A percentile compares a stretch with the other conserved stretches of the same genome.
phyloP scores from a whole-genome alignment of 1,140 invertebrate genomes.

The Diorhabda carinulata region DNA sequence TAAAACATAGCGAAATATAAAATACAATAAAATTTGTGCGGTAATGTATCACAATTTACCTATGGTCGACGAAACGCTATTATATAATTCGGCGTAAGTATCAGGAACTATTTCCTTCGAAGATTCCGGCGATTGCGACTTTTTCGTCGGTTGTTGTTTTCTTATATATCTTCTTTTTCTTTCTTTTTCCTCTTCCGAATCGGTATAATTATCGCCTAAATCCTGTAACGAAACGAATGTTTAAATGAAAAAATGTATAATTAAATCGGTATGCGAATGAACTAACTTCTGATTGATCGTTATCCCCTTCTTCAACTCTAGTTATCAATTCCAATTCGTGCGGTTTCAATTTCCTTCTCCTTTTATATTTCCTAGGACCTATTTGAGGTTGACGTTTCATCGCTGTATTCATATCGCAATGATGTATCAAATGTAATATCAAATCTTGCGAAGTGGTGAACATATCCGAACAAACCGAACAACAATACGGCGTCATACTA shows the following conservation, averaged over 20 bases:
- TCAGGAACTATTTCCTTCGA: constrained; percentile 9
- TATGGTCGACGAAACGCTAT: constrained; percentile 54
- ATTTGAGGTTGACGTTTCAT: constrained; percentile 70
- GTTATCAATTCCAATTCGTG: constrained; percentile 55
- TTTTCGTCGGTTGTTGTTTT: constrained; percentile 40
- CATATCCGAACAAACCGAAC: constrained; percentile 68
- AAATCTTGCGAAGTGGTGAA: constrained; percentile 67
- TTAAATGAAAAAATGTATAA: background rate
- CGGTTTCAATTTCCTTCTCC: constrained; percentile 67
- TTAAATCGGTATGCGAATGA: background rate
- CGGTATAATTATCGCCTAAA: constrained; percentile 40
- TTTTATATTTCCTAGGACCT: constrained; percentile 74
- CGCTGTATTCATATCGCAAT: constrained; percentile 78
- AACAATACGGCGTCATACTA: constrained; percentile 60
- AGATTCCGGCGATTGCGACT: constrained; percentile 44
- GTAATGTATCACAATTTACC: constrained; percentile 6
- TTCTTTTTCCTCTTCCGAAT: constrained; percentile 52
- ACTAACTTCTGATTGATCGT: constrained; percentile 24
- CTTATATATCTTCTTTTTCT: constrained; percentile 35
- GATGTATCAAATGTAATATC: constrained; percentile 74
- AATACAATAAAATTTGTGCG: background rate
- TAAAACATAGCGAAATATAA: too few species aligned
- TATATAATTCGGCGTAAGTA: constrained; percentile 38
- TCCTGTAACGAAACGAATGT: background rate
- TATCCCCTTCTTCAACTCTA: constrained; percentile 13